Evolutionary conservation across 37 sponge, comb jelly and placozoan species (phyloP).

Genomic region (Geodia barretti): DNA sequence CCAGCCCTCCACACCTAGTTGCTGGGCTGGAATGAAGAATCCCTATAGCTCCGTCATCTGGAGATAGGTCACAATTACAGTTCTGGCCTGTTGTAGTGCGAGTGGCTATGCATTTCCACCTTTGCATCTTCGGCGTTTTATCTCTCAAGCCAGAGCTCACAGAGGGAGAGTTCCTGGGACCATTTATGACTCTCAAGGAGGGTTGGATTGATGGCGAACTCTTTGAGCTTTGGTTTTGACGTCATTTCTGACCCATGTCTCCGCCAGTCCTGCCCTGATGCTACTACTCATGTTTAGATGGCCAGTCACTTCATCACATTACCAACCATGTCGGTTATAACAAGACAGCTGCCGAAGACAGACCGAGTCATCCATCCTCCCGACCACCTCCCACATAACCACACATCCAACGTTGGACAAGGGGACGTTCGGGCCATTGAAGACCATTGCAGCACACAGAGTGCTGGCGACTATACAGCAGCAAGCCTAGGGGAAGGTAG

Average conservation of each 20-base stretch:
- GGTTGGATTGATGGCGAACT: constrained; percentile 55
- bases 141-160: constrained; percentile 1
- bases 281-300: constrained; percentile 69
- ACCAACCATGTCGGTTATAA: not conserved
- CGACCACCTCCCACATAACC: not conserved
- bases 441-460: constrained; percentile 24
- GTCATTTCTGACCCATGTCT: constrained; percentile 37
- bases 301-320: constrained; percentile 68
- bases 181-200: constrained; percentile 37
- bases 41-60: not conserved
- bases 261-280: constrained; percentile 26
- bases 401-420: not conserved
- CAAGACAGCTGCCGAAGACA: not conserved
- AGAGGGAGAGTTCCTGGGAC: constrained; percentile 68
- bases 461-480: constrained; percentile 8
- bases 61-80: constrained; percentile 55
- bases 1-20: constrained; percentile 8
- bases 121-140: constrained; percentile 40
- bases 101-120: constrained; percentile 42
- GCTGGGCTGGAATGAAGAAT: not conserved
- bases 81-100: constrained; percentile 56
- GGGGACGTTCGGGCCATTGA: constrained; percentile 48
- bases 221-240: constrained; percentile 43
- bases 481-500: constrained; percentile 31
- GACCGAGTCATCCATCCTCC: not conserved